Evolutionary conservation across 2,797 vertebrate genomes (phyloP), one percentile per base, ranked within the genome.

Genomic region (Loriculus beryllinus): DNA sequence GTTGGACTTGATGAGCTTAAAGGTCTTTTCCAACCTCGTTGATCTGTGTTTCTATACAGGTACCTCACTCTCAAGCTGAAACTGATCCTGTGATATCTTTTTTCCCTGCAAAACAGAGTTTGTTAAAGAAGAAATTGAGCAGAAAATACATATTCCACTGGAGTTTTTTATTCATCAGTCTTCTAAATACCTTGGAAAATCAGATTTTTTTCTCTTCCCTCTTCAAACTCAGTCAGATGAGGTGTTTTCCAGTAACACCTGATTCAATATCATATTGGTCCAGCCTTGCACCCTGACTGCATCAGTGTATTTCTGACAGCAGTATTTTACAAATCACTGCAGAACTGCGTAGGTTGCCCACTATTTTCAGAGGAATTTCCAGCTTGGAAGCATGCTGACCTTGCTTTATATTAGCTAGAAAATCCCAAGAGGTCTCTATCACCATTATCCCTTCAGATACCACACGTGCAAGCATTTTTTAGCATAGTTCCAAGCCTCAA

Each of bases 401-500:
- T 71, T 76, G 3, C 60, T 75, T 75, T 76, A n/a, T 19, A 12
- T 60, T 23, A 92, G 33, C 37, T 79, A 75, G 84, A 91, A 95
- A 84, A 82, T 90, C 56, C 82, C 33, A 10, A 51, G 59, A 96
- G 51, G 79, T 92, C 68, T 88, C 0, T 87, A 42, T 87, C 49
- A 5, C 28, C 75, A 48, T 57, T 82, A 75, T 94, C 48, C 78
- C 42, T 90, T 95, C 85, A 83, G 63, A 82, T 90, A 88, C 40
- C 70, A 57, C 91, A 93, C 56, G 18, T 95, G 89, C 87, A 90
- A 47, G 87, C 82, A 70, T 86, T 91, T 76, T 81, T 35, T n/a
- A 93, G 90, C 82, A 47, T 88, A 1, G 19, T 93, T 96, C 93
- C 95, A 96, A 95, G 87, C 87, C 82, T 94, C 83, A 80, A 40